Evolutionary conservation across 2,888 invertebrate species (phyloP).

Genomic region (Hirtodrosophila alboralis): DNA sequence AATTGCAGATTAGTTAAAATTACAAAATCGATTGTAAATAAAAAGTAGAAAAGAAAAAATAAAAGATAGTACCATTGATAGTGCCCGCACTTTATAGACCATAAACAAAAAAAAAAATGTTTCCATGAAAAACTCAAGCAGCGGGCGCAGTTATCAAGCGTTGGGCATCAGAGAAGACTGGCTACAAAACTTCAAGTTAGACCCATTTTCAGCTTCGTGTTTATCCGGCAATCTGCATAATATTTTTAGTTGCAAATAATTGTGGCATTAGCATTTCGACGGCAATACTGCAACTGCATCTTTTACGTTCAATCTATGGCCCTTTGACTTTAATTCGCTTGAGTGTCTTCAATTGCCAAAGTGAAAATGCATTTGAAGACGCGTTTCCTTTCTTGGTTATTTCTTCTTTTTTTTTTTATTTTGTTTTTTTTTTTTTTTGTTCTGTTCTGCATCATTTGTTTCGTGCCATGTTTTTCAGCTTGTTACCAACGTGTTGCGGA

Average conservation of each 20-base stretch:
- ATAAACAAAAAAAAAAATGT: background rate
- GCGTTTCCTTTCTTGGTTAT: too few species aligned
- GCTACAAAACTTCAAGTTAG: background rate
- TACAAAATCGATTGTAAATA: too few species aligned
- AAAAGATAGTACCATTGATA: too few species aligned
- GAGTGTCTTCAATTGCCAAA: conserved; percentile 12
- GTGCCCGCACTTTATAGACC: too few species aligned
- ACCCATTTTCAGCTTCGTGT: conserved; percentile 23
- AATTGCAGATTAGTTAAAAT: too few species aligned
- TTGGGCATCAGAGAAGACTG: background rate
- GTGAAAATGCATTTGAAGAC: background rate
- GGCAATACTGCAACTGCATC: conserved; percentile 9
- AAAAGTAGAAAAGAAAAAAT: too few species aligned
- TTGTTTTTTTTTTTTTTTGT: background rate
- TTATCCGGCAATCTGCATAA: conserved; percentile 46
- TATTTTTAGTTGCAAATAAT: conserved; percentile 41
- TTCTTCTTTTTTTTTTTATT: conserved; percentile 1
- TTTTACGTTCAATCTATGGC: conserved; percentile 8
- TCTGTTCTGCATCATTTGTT: conserved; percentile 4
- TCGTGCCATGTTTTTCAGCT: background rate
- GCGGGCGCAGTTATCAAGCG: background rate
- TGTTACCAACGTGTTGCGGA: conserved; percentile 13
- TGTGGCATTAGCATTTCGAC: conserved; percentile 24
- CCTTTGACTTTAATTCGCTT: conserved; percentile 18
- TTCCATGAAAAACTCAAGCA: background rate